Evolutionary conservation across 2,113 vertebrate species (phyloP).

Genomic region (Calyptommatus sinebrachiatus): DNA sequence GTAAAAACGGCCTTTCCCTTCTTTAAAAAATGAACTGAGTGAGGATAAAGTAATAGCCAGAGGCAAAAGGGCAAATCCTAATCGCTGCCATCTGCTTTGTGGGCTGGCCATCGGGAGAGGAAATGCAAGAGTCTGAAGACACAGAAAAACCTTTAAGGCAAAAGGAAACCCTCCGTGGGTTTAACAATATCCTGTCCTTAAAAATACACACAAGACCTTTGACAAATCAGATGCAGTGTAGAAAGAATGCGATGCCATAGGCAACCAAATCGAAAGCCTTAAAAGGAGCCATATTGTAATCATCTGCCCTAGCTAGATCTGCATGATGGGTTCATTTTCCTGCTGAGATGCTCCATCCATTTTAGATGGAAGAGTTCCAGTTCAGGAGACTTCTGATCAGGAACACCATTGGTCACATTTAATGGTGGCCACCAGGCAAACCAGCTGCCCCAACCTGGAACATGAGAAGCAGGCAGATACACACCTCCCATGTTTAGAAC

Average conservation of each 20-base stretch:
- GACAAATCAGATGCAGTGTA: slow-evolving; percentile 15
- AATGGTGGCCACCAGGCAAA: too few species aligned
- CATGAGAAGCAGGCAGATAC: too few species aligned
- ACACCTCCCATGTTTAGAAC: too few species aligned
- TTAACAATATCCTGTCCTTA: not conserved
- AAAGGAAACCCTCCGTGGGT: slow-evolving; percentile 23
- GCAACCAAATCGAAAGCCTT: not conserved
- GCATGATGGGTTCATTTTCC: too few species aligned
- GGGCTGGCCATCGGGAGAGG: not conserved
- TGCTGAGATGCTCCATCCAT: too few species aligned
- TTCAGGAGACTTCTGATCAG: too few species aligned
- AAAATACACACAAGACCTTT: slow-evolving; percentile 12
- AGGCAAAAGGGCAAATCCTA: slow-evolving; percentile 53
- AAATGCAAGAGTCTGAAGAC: not conserved
- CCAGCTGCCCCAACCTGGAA: too few species aligned
- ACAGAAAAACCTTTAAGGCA: not conserved
- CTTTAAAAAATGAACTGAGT: not conserved
- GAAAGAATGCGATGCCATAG: not conserved
- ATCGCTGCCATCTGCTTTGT: slow-evolving; percentile 39
- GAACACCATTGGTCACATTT: too few species aligned
- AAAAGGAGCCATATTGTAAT: too few species aligned
- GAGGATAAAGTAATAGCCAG: slow-evolving; percentile 15
- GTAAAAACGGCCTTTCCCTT: not conserved
- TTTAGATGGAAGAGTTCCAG: too few species aligned
- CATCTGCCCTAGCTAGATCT: too few species aligned